These are phyloP conservation scores for Pitangus sulphuratus DNA, from an alignment of 2,797 vertebrate species.

Conservation along the genomic window DNA sequence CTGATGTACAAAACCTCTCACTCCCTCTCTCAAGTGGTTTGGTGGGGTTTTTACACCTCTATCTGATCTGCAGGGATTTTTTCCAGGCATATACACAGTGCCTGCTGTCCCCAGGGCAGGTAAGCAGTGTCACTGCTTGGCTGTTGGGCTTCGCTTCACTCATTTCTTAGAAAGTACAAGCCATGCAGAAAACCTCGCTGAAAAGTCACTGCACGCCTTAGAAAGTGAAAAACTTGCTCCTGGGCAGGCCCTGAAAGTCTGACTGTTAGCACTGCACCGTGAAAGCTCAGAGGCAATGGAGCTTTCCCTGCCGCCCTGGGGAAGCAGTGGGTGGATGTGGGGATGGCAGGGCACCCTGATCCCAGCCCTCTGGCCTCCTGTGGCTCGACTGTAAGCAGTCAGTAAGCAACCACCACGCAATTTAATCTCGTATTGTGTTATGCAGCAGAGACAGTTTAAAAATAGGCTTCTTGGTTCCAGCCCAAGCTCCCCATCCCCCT, in stretches of 20 bases:
- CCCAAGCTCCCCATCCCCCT: not conserved
- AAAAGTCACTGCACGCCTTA: not conserved
- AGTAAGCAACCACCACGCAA: not conserved
- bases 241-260: not conserved
- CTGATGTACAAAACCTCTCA: not conserved
- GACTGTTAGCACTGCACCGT: rapidly evolving
- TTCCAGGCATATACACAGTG: rapidly evolving
- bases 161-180: constrained; percentile 47
- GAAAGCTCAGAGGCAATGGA: rapidly evolving
- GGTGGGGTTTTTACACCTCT: not conserved
- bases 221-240: not conserved
- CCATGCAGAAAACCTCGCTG: not conserved
- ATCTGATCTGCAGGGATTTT: not conserved
- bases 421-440: not conserved
- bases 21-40: not conserved
- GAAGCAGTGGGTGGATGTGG: rapidly evolving
- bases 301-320: rapidly evolving
- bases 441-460: not conserved
- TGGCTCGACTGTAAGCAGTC: not conserved
- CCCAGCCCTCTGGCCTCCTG: not conserved
- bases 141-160: not conserved
- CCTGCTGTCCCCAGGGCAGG: not conserved
- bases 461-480: not conserved
- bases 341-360: not conserved
- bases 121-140: not conserved